Conservation (phyloP, 2,797 vertebrate genomes). For the Lithobates sylvaticus region DNA sequence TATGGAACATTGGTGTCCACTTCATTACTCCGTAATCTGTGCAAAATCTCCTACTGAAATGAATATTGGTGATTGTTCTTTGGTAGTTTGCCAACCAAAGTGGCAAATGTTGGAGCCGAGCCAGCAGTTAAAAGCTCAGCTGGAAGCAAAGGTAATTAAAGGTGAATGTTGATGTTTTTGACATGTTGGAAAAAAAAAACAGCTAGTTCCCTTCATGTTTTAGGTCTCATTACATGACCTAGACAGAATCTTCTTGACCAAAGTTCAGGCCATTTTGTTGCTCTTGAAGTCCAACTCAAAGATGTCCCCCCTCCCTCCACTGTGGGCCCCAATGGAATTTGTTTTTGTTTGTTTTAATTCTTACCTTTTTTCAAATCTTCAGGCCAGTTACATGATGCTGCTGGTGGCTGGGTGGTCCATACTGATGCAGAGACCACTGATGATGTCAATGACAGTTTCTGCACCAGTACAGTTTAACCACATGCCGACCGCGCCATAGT, state of each 20-base stretch:
- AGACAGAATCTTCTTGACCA: not conserved
- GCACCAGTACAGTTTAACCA: too few species aligned
- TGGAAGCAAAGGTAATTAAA: not conserved
- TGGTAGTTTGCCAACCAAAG: slow-evolving; percentile 36
- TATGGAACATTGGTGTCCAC: slow-evolving; percentile 28
- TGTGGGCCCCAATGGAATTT: too few species aligned
- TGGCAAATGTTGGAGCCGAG: not conserved
- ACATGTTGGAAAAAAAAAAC: not conserved
- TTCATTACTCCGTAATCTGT: slow-evolving; percentile 14
- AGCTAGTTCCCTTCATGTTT: not conserved
- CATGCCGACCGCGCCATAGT: too few species aligned
- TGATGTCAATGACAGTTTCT: too few species aligned
- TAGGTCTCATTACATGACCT: not conserved
- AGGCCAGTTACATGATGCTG: too few species aligned
- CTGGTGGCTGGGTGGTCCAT: too few species aligned
- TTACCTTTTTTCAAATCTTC: too few species aligned
- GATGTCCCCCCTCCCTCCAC: too few species aligned
- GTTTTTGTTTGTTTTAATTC: too few species aligned
- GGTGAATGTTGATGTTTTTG: not conserved
- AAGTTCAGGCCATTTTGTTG: not conserved
- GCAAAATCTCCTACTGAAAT: not conserved
- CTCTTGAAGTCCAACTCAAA: too few species aligned
- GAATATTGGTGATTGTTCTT: slow-evolving; percentile 2
- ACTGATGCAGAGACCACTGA: too few species aligned
- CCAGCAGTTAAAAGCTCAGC: slow-evolving; percentile 33